These are phyloP conservation scores for Pterocles gutturalis DNA, from an alignment of 2,113 vertebrate genomes.

Conservation along the genomic window DNA sequence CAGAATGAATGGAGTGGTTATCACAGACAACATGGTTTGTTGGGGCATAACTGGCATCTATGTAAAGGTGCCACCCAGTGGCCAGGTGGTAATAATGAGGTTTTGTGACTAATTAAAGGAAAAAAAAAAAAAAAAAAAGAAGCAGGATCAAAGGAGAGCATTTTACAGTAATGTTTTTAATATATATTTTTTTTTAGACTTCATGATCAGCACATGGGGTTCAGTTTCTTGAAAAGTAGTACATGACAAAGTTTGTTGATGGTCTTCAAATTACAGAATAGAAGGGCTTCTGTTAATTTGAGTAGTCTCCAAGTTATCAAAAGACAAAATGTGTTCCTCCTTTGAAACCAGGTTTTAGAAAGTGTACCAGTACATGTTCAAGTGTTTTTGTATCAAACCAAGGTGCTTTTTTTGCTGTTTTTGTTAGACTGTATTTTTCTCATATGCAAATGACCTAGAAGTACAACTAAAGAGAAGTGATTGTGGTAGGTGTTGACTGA, in stretches of 20 bases:
- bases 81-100: not conserved
- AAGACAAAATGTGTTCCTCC: not conserved
- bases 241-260: not conserved
- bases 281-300: not conserved
- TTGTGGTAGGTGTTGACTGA: not conserved
- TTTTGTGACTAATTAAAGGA: not conserved
- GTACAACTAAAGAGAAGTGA: not conserved
- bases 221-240: not conserved
- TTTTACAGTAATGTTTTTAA: not conserved
- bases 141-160: not conserved
- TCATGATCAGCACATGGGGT: not conserved
- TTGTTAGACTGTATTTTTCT: not conserved
- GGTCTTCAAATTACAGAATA: not conserved
- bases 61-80: conserved; percentile 63
- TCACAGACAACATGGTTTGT: not conserved
- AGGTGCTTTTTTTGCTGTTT: not conserved
- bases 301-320: not conserved
- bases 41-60: not conserved
- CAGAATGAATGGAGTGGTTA: not conserved
- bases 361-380: not conserved
- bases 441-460: not conserved
- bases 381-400: not conserved
- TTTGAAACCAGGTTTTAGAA: not conserved
- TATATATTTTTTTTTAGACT: not conserved
- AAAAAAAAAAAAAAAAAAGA: too few species aligned